phyloP scores from a whole-genome alignment of 2,797 vertebrate genomes.

The Semaprochilodus insignis region DNA sequence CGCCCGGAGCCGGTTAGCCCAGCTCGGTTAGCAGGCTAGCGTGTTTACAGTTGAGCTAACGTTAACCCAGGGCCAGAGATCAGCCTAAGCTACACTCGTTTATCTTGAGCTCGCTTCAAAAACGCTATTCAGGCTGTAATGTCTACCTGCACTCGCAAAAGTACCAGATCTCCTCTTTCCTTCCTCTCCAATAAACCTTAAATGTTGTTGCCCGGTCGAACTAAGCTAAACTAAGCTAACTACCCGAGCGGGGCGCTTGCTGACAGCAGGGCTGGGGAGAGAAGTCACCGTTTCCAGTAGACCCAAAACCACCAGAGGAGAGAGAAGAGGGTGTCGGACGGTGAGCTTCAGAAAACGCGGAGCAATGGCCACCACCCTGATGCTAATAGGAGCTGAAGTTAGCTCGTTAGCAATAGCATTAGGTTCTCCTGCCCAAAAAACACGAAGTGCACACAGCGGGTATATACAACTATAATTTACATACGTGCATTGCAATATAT shows the following conservation, averaged over 20 bases:
- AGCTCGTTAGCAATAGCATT: not conserved
- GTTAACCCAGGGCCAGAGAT: not conserved
- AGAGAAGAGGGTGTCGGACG: not conserved
- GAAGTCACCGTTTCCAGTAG: too few relatives aligned
- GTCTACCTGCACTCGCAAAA: not conserved
- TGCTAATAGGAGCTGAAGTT: not conserved
- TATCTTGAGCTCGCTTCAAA: too few relatives aligned
- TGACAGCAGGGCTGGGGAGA: too few relatives aligned
- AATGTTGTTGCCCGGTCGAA: too few relatives aligned
- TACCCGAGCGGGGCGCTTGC: too few relatives aligned
- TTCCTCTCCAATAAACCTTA: too few relatives aligned
- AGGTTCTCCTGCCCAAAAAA: not conserved
- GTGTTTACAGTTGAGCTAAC: not conserved
- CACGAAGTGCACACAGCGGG: not conserved
- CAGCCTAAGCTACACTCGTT: too few relatives aligned
- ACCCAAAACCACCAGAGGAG: not conserved
- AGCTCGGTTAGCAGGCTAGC: not conserved
- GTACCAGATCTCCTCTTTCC: too few relatives aligned
- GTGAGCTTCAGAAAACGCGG: too few relatives aligned
- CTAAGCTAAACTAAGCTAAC: too few relatives aligned
- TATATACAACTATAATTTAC: not conserved
- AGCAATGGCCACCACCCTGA: conserved; percentile 8
- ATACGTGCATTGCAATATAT: not conserved
- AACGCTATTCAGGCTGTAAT: too few relatives aligned
- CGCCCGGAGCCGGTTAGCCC: not conserved